Evolutionary conservation across 2,888 invertebrate species (phyloP).

Genomic region (Eurois occulta): DNA sequence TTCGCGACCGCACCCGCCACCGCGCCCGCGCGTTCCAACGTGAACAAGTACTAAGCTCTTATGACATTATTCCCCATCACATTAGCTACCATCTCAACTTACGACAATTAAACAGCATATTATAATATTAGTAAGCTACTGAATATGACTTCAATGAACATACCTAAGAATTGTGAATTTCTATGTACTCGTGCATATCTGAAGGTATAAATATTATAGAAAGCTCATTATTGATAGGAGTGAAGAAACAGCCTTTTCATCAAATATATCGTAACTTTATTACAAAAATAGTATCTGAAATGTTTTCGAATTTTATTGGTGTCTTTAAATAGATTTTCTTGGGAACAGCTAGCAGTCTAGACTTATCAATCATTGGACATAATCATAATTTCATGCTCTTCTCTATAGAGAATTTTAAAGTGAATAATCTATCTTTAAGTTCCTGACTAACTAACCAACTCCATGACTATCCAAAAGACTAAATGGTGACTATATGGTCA

Average conservation of each 20-base stretch:
- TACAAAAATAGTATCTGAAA: not conserved
- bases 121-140: slow-evolving; percentile 31
- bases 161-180: slow-evolving; percentile 2
- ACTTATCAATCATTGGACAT: not conserved
- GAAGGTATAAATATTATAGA: slow-evolving; percentile 13
- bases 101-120: not conserved
- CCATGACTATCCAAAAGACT: not conserved
- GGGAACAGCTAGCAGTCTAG: not conserved
- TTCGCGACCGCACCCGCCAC: too few species aligned
- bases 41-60: too few species aligned
- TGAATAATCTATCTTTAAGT: not conserved
- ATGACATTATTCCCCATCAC: not conserved
- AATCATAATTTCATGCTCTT: too few species aligned
- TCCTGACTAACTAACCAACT: not conserved
- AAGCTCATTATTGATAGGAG: slow-evolving; percentile 16
- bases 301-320: not conserved
- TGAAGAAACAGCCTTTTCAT: not conserved
- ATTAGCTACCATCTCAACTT: not conserved
- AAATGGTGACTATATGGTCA: too few species aligned
- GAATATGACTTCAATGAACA: not conserved
- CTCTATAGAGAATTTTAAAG: not conserved
- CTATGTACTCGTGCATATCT: not conserved
- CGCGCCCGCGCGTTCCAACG: too few species aligned
- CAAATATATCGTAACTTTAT: not conserved
- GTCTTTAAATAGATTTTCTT: not conserved